Evolutionary conservation across 2,888 invertebrate species (phyloP), one percentile per base, ranked within the genome.

Genomic region (Pandemis cinnamomeana): DNA sequence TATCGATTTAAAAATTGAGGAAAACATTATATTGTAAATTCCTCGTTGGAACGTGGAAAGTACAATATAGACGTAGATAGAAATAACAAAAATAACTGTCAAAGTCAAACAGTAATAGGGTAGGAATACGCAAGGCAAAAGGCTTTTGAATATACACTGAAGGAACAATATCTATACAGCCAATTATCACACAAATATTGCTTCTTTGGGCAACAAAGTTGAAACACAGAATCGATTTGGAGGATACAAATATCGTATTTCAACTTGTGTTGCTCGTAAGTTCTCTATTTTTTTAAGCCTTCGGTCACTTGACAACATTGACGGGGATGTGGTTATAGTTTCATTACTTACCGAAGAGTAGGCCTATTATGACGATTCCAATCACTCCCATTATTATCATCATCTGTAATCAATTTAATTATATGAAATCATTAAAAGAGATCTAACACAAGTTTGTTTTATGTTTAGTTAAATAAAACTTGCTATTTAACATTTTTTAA

Each of bases 381-480:
- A 98, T 97, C 75, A 97, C 96, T 76, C 98, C 98, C 95, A 98
- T 96, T 84, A 98, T 97, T 84, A 98, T 97, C 98, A 98, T 98
- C 98, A 98, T 98, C 96, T 96, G 91, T 15, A 95, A 95, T 75
- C 27, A 15, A 41, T 71, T 69, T 20, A 3, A 27, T 41, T 61
- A 13, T 44, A 63, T 53, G 27, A 66, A 55, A 36, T 36, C 4
- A 36, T 36, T 2, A 36, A 36, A 36, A 36, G 27, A 36, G 27
- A 2, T 4, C 2, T 36, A 36, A 36, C 27, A 36, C 27, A 36
- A 1, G 27, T 36, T 36, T 2, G 27, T 36, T 2, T 11, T 11
- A 11, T 46, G 10, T 46, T 46, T 11, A n/a, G 11, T 10, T 11
- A 46, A 10, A 11, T 1, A 46, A 10, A 46, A 46, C 46, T 10